Evolutionary conservation across 1,140 invertebrate genomes (phyloP).

Genomic region (Anadara kagoshimensis): DNA sequence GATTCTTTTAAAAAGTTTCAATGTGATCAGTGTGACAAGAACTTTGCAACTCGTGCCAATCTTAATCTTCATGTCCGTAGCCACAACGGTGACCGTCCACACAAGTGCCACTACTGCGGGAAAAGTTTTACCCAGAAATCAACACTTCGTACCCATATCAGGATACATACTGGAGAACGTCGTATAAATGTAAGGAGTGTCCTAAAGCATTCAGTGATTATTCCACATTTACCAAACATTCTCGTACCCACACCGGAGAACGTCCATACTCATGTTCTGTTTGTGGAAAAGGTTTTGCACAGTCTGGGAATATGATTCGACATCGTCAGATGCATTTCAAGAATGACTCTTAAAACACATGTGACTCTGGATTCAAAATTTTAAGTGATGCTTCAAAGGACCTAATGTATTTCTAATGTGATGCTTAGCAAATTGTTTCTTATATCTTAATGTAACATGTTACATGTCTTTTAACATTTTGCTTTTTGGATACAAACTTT

Average conservation of each 20-base stretch:
- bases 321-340: constrained; percentile 7
- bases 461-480: no score
- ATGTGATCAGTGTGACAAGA: constrained; percentile 16
- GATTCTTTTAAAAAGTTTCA: no score
- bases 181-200: constrained; percentile 80
- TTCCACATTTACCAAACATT: constrained; percentile 53
- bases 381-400: no score
- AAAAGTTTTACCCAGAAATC: constrained; percentile 81
- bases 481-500: no score
- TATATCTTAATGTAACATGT: no score
- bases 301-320: constrained; percentile 84
- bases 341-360: no score
- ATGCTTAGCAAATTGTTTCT: no score
- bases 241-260: constrained; percentile 84
- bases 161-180: constrained; percentile 62
- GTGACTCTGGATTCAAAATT: no score
- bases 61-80: constrained; percentile 24
- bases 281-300: constrained; percentile 93
- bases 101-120: constrained; percentile 71
- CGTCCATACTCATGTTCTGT: constrained; percentile 92
- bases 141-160: constrained; percentile 54
- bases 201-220: constrained; percentile 78
- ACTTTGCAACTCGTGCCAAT: constrained; percentile 22
- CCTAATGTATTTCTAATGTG: no score
- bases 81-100: constrained; percentile 25